Conservation (phyloP, 92 coral and sea anemone species). For the Phenganax stokvisi region DNA sequence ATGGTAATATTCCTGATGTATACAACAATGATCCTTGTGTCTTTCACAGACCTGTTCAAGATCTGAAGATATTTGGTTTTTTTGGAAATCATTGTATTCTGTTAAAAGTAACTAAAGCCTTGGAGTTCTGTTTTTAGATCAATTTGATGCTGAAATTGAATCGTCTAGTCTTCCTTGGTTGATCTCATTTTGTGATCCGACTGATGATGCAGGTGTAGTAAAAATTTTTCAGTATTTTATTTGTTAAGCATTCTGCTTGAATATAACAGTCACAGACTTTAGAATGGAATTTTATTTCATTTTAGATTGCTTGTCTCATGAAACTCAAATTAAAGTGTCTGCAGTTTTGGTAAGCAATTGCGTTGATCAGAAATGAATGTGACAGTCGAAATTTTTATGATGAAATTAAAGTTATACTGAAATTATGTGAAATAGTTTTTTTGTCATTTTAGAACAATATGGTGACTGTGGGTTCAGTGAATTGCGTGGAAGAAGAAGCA, state of each 20-base stretch:
- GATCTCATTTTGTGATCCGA: slow-evolving; percentile 70
- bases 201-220: slow-evolving; percentile 46
- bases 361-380: not conserved
- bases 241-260: not conserved
- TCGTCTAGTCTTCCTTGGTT: slow-evolving; percentile 62
- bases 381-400: not conserved
- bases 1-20: not conserved
- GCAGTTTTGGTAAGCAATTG: slow-evolving; percentile 61
- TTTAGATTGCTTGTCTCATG: slow-evolving; percentile 64
- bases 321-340: slow-evolving; percentile 61
- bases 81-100: too few species aligned
- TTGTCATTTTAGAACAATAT: slow-evolving; percentile 57
- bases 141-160: slow-evolving; percentile 57
- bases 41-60: not conserved
- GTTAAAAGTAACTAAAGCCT: not conserved
- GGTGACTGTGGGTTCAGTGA: slow-evolving; percentile 61
- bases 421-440: not conserved
- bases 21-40: not conserved
- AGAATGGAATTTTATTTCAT: not conserved
- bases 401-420: not conserved
- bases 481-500: slow-evolving; percentile 52
- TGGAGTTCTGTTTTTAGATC: slow-evolving; percentile 30
- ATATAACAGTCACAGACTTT: too few species aligned
- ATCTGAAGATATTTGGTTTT: too few species aligned
- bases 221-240: not conserved